Conservation (phyloP, 2,113 vertebrate genomes). For the Galemys pyrenaicus region DNA sequence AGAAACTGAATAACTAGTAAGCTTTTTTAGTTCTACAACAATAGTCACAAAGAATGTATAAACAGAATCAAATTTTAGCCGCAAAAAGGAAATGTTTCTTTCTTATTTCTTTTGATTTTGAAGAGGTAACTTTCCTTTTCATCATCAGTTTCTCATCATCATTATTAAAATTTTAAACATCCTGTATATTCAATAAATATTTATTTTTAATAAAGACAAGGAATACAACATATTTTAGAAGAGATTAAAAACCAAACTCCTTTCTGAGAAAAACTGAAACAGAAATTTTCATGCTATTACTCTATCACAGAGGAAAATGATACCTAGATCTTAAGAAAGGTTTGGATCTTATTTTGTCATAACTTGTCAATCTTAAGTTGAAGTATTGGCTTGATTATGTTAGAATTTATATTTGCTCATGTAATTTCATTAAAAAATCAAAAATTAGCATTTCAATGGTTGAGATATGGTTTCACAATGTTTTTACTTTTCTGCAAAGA, state of each 20-base stretch:
- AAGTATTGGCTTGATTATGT: not conserved
- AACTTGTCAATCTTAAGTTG: not conserved
- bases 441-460: not conserved
- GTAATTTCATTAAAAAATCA: not conserved
- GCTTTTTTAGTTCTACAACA: slow-evolving; percentile 49
- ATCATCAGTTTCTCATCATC: not conserved
- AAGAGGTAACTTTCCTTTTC: slow-evolving; percentile 15
- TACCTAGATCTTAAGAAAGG: not conserved
- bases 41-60: slow-evolving; percentile 56
- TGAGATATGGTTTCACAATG: not conserved
- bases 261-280: slow-evolving; percentile 34
- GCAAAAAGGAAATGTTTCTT: not conserved
- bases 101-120: slow-evolving; percentile 1
- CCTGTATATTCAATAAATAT: not conserved
- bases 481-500: not conserved
- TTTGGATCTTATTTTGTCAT: not conserved
- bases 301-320: not conserved
- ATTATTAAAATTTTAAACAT: slow-evolving; percentile 42
- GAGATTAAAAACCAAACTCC: not conserved
- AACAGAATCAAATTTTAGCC: slow-evolving; percentile 16
- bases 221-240: not conserved
- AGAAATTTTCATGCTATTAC: not conserved
- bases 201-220: not conserved
- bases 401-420: not conserved
- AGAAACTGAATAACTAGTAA: slow-evolving; percentile 40